Percentiles rank a stretch among this genome's conserved stretches.
Conservation (phyloP, 2,888 invertebrate species). For the Polia nebulosa region DNA sequence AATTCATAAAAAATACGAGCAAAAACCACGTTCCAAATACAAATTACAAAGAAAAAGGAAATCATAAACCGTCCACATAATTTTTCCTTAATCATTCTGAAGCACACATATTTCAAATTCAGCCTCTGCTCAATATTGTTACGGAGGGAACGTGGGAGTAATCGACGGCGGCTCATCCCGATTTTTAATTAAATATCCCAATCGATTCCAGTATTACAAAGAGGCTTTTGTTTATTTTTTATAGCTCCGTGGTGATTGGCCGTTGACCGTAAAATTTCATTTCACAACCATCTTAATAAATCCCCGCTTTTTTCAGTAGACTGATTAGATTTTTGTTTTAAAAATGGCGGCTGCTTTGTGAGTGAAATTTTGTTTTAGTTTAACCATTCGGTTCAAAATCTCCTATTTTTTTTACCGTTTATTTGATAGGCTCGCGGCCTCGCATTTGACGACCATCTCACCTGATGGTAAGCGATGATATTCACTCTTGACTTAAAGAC, state of each 20-base stretch:
- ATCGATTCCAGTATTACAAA: conserved; percentile 68
- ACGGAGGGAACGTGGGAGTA: conserved; percentile 48
- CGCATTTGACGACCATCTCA: no score
- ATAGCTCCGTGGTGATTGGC: conserved; percentile 41
- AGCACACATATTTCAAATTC: conserved; percentile 36
- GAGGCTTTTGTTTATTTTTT: conserved; percentile 68
- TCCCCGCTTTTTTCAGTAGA: background rate
- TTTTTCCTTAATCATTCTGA: conserved; percentile 29
- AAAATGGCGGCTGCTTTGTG: background rate
- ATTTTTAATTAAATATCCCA: conserved; percentile 76
- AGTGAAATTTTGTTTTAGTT: background rate
- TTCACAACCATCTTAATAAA: conserved; percentile 45
- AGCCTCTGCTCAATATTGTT: conserved; percentile 35
- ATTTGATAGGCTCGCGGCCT: no score
- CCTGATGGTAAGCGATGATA: no score
- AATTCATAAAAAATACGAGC: background rate
- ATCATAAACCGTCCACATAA: conserved; percentile 7
- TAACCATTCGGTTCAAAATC: background rate
- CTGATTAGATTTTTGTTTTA: conserved; percentile 2
- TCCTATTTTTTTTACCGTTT: no score
- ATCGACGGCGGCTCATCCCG: conserved; percentile 50
- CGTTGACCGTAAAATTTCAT: conserved; percentile 51
- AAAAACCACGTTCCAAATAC: background rate
- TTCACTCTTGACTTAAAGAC: no score
- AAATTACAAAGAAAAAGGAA: conserved; percentile 20